phyloP scores from a whole-genome alignment of 2,888 invertebrate species.

The Lymantria monacha region DNA sequence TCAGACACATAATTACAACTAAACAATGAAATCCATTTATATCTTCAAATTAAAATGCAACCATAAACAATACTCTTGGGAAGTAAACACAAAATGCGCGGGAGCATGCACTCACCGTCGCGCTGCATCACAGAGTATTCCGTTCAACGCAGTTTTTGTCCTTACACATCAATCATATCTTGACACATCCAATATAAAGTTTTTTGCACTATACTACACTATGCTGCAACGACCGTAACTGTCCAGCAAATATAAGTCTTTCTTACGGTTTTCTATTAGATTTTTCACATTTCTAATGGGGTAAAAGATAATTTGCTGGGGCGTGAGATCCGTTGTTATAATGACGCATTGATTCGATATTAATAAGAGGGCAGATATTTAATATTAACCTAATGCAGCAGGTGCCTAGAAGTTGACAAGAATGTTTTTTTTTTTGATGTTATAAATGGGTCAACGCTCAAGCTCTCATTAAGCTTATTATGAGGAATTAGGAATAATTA shows the following conservation, averaged over 20 bases:
- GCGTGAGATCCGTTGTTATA: conserved; percentile 68
- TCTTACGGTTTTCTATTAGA: conserved; percentile 80
- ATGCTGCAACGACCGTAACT: conserved; percentile 54
- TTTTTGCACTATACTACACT: conserved; percentile 65
- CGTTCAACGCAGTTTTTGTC: conserved; percentile 65
- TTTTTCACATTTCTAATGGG: conserved; percentile 76
- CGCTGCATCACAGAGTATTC: conserved; percentile 71
- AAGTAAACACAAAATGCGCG: conserved; percentile 2
- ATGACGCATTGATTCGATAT: conserved; percentile 80
- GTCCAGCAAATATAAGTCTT: conserved; percentile 71
- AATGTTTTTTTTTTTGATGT: conserved; percentile 43
- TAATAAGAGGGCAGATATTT: conserved; percentile 59
- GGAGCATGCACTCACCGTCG: conserved; percentile 58
- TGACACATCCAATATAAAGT: conserved; percentile 82
- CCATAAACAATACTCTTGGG: conserved; percentile 19
- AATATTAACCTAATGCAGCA: conserved; percentile 19
- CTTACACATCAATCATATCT: conserved; percentile 73
- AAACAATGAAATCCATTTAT: too few species aligned
- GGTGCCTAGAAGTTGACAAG: conserved; percentile 57
- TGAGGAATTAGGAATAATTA: conserved; percentile 36
- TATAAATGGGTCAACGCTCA: conserved; percentile 42
- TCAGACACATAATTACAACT: too few species aligned
- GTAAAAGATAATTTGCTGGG: conserved; percentile 76
- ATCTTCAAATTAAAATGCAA: too few species aligned
- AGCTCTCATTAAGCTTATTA: conserved; percentile 28